Evolutionary conservation across 2,888 invertebrate genomes (phyloP).

Genomic region (Dascillus cervinus): DNA sequence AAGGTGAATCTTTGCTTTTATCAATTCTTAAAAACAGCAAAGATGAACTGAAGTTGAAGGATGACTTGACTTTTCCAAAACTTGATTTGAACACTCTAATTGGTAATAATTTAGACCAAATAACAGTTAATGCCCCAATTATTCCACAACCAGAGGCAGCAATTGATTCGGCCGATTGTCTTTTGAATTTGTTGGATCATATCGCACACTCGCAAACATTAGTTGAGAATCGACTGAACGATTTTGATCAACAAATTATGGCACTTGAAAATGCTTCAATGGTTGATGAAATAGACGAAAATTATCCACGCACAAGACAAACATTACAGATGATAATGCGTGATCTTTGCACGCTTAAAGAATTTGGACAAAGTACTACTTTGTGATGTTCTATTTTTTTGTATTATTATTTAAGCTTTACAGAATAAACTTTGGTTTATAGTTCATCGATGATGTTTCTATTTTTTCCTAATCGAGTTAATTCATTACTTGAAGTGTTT

Average conservation of each 20-base stretch:
- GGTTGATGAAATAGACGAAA: constrained; percentile 50
- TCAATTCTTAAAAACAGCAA: constrained; percentile 31
- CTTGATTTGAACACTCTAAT: constrained; percentile 29
- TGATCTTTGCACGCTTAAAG: constrained; percentile 59
- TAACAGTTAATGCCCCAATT: constrained; percentile 23
- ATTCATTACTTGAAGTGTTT: constrained; percentile 54
- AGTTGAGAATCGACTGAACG: constrained; percentile 62
- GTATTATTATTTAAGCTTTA: too few relatives aligned
- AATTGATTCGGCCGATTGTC: constrained; percentile 71
- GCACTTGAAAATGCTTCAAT: constrained; percentile 43
- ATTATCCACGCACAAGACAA: constrained; percentile 61
- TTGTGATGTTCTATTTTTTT: too few relatives aligned
- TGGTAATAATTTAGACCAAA: constrained; percentile 24
- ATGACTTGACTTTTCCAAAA: constrained; percentile 18
- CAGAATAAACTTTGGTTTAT: constrained; percentile 8
- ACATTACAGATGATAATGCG: constrained; percentile 66
- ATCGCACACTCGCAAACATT: constrained; percentile 67
- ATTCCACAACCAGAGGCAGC: constrained; percentile 76
- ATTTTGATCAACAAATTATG: constrained; percentile 68
- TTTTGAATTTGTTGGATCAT: constrained; percentile 67
- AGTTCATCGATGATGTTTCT: constrained; percentile 9
- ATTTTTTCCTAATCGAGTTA: constrained; percentile 38
- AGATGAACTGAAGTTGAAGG: constrained; percentile 18
- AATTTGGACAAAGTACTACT: constrained; percentile 21
- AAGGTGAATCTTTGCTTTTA: constrained; percentile 31